Evolutionary conservation across 1,140 invertebrate species (phyloP).

Genomic region (Leptoteleia sp.): DNA sequence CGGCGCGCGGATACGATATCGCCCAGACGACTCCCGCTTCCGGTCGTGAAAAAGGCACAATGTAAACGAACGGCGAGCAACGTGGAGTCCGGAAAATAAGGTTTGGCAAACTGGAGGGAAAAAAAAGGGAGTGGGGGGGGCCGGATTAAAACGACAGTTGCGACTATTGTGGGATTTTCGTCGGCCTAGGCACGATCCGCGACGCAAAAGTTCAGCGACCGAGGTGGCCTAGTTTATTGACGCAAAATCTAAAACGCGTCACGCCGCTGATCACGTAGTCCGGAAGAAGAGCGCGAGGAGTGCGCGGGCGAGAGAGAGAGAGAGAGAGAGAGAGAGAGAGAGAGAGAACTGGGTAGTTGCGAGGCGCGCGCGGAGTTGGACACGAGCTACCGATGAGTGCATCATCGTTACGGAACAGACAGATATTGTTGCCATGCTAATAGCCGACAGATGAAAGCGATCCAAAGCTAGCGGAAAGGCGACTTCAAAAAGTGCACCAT

Average conservation of each 20-base stretch:
- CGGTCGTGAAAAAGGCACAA: constrained; percentile 35
- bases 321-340: constrained; percentile 10
- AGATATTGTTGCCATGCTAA: constrained; percentile 43
- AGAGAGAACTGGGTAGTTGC: constrained; percentile 6
- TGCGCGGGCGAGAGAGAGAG: constrained; percentile 15
- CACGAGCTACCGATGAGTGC: constrained; percentile 38
- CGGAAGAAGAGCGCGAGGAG: constrained; percentile 29
- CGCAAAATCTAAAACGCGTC: constrained; percentile 68
- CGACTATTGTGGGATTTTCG: constrained; percentile 52
- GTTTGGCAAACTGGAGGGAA: no score
- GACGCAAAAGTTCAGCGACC: constrained; percentile 69
- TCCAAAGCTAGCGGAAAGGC: not conserved
- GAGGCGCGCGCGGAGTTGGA: constrained; percentile 21
- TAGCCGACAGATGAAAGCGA: constrained; percentile 34
- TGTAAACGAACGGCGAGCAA: constrained; percentile 37
- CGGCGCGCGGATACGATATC: constrained; percentile 16
- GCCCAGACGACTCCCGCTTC: constrained; percentile 7
- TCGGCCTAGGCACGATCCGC: constrained; percentile 49
- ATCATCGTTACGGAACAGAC: constrained; percentile 37
- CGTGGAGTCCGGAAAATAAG: constrained; percentile 28
- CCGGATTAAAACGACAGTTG: constrained; percentile 47
- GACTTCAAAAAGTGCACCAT: constrained; percentile 9
- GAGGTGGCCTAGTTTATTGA: constrained; percentile 67
- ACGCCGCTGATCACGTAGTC: constrained; percentile 61
- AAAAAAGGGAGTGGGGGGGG: no score